Evolutionary conservation across 2,888 invertebrate species (phyloP).

Genomic region (Idaea dimidiata): DNA sequence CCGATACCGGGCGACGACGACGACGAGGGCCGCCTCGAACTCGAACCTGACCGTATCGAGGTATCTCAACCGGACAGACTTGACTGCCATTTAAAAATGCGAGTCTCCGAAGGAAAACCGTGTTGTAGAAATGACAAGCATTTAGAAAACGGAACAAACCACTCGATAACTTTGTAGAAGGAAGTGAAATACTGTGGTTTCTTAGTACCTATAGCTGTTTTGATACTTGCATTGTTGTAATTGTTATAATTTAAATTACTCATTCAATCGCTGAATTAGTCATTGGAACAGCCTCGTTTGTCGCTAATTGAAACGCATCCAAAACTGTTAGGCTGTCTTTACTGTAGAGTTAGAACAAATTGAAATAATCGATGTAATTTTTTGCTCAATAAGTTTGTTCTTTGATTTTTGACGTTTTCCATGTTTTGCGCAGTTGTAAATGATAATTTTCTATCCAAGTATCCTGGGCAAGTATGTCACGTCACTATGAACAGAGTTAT

Average conservation of each 20-base stretch:
- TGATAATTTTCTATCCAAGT: constrained; percentile 28
- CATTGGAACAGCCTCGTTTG: constrained; percentile 62
- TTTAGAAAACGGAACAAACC: constrained; percentile 39
- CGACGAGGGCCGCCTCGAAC: constrained; percentile 11
- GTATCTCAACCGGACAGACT: constrained; percentile 76
- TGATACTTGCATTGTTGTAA: constrained; percentile 45
- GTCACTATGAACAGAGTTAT: constrained; percentile 47
- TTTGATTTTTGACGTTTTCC: constrained; percentile 18
- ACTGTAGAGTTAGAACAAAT: constrained; percentile 24
- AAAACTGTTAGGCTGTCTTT: constrained; percentile 50
- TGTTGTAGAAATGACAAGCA: constrained; percentile 48
- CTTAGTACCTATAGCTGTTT: neutral
- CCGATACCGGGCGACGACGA: no score
- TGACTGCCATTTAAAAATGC: constrained; percentile 59
- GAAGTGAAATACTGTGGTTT: constrained; percentile 12
- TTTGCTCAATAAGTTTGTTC: constrained; percentile 12
- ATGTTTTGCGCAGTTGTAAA: constrained; percentile 17
- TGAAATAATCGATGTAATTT: constrained; percentile 22
- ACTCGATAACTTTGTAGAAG: constrained; percentile 15
- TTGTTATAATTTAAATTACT: constrained; percentile 68
- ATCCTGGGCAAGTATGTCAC: constrained; percentile 35
- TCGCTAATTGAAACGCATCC: constrained; percentile 71
- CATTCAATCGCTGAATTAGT: constrained; percentile 70
- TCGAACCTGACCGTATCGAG: constrained; percentile 75
- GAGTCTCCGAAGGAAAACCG: constrained; percentile 48